These are phyloP conservation scores for Phylloscopus collybita DNA, from an alignment of 2,797 vertebrate genomes.

Conservation along the genomic window DNA sequence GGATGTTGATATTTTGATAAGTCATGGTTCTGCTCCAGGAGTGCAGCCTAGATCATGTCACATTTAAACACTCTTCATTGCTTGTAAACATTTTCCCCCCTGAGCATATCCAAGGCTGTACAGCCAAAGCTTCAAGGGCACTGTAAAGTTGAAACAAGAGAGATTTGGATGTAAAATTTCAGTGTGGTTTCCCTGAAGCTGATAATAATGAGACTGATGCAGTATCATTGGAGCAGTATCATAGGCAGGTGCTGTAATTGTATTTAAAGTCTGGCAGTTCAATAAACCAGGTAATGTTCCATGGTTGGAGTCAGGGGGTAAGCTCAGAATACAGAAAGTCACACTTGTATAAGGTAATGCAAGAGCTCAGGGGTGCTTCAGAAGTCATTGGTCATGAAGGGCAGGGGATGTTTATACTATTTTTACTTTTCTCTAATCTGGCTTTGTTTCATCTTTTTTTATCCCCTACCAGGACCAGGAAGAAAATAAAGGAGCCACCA, in stretches of 20 bases:
- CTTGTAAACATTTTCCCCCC: not conserved
- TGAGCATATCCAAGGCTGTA: not conserved
- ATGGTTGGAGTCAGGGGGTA: not conserved
- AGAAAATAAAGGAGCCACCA: conserved; percentile 98
- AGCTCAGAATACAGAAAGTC: not conserved
- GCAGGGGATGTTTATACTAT: not conserved
- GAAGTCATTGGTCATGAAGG: not conserved
- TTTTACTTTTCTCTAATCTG: conserved; percentile 13
- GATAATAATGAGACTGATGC: not conserved
- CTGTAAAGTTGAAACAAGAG: not conserved
- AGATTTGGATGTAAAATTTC: not conserved
- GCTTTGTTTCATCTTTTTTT: not conserved
- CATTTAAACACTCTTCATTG: not conserved
- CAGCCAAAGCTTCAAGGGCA: not conserved
- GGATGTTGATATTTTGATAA: not conserved
- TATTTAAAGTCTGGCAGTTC: not conserved
- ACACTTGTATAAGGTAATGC: not conserved
- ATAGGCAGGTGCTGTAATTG: not conserved
- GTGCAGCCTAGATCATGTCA: not conserved
- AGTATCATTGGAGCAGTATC: not conserved
- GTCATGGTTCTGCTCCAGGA: not conserved
- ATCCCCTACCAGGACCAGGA: conserved; percentile 88
- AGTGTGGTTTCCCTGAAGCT: not conserved
- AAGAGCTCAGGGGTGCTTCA: not conserved
- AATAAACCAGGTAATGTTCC: not conserved